phyloP scores from a whole-genome alignment of 2,797 vertebrate genomes.

The Dermochelys coriacea region DNA sequence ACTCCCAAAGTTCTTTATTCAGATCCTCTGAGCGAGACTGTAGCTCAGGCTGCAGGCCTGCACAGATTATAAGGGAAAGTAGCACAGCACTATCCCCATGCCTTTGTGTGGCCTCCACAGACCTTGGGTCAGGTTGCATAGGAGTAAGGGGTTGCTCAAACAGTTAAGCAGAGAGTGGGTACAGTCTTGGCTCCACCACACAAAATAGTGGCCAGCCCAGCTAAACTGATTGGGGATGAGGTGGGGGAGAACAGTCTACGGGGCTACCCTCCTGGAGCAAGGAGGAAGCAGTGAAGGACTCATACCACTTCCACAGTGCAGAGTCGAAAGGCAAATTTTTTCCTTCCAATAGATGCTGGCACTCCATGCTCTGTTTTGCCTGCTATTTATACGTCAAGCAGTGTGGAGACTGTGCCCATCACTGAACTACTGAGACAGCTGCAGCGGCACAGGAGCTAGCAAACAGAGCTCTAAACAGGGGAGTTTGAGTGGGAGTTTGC shows the following conservation, averaged over 20 bases:
- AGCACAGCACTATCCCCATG: not conserved
- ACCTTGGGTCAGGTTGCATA: not conserved
- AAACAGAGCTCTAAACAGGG: too few relatives aligned
- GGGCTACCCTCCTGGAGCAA: not conserved
- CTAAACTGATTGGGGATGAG: not conserved
- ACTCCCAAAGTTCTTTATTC: not conserved
- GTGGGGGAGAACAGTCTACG: not conserved
- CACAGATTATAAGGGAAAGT: not conserved
- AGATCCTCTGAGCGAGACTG: accelerated
- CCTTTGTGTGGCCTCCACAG: not conserved
- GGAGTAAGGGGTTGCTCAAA: not conserved
- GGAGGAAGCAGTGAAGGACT: not conserved
- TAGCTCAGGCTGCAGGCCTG: not conserved
- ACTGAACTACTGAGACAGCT: not conserved
- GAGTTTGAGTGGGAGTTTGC: too few relatives aligned
- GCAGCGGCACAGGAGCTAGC: too few relatives aligned
- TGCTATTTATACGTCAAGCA: not conserved
- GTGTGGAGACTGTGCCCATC: not conserved
- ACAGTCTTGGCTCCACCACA: not conserved
- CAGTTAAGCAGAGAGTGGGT: not conserved
- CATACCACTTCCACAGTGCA: not conserved
- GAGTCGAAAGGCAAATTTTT: not conserved
- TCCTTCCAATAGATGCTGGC: not conserved
- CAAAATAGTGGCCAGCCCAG: not conserved
- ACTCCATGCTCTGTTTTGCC: not conserved